phyloP scores from a whole-genome alignment of 1,140 invertebrate genomes.

The Tetragonula clypearis region DNA sequence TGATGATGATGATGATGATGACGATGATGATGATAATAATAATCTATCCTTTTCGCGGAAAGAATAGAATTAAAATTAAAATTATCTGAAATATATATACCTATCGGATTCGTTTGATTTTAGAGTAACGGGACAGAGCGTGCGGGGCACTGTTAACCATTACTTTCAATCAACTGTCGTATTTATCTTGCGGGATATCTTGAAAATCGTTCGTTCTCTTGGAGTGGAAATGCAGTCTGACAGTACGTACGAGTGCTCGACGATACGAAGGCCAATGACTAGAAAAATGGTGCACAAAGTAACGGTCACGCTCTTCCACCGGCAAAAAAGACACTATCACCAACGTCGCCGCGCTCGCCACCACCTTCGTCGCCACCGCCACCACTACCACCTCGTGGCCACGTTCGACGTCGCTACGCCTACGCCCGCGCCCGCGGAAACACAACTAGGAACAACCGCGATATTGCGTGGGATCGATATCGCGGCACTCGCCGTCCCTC shows the following conservation, averaged over 20 bases:
- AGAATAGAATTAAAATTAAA: no score
- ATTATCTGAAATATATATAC: no score
- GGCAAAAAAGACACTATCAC: constrained; percentile 56
- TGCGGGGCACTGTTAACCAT: background rate
- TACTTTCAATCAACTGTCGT: background rate
- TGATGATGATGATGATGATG: no score
- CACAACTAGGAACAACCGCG: constrained; percentile 63
- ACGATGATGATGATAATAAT: no score
- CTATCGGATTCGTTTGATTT: background rate
- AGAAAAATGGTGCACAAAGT: background rate
- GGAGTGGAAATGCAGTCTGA: background rate
- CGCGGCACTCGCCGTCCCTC: constrained; percentile 70
- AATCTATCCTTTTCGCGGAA: background rate
- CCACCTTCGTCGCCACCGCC: no score
- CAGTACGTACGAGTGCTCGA: background rate
- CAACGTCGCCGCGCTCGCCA: constrained; percentile 20
- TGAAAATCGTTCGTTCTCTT: background rate
- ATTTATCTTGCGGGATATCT: background rate
- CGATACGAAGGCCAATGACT: background rate
- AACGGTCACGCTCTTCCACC: background rate
- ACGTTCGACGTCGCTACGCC: constrained; percentile 47
- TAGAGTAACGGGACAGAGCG: background rate
- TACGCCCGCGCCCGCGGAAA: constrained; percentile 48
- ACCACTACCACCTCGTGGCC: constrained; percentile 8
- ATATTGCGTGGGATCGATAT: constrained; percentile 77